Evolutionary conservation across 2,888 invertebrate genomes (phyloP).

Genomic region (Steinernema hermaphroditum): DNA sequence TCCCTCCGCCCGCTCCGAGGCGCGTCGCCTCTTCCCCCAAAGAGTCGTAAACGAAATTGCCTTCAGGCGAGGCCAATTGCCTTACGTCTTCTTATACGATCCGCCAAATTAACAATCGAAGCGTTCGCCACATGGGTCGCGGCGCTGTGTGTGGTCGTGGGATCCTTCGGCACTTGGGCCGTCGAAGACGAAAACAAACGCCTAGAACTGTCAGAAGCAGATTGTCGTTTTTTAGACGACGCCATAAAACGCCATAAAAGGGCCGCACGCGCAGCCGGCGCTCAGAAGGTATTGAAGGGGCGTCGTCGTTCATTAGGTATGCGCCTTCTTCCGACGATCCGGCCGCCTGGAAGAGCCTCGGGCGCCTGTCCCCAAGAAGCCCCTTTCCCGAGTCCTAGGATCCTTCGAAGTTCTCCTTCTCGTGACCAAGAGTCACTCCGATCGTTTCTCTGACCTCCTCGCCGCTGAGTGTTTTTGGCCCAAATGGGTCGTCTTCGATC

Average conservation of each 20-base stretch:
- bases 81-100: constrained; percentile 26
- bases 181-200: constrained; percentile 19
- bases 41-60: constrained; percentile 26
- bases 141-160: constrained; percentile 10
- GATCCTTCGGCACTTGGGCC: background rate
- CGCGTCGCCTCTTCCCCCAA: constrained; percentile 21
- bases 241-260: constrained; percentile 21
- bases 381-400: too few species aligned
- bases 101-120: constrained; percentile 20
- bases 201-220: constrained; percentile 25
- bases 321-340: constrained; percentile 16
- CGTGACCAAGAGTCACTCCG: too few species aligned
- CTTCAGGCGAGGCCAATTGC: constrained; percentile 22
- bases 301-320: constrained; percentile 28
- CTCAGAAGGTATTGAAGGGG: constrained; percentile 22
- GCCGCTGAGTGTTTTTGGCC: too few species aligned
- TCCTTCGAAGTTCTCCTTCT: too few species aligned
- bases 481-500: background rate
- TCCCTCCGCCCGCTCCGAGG: too few species aligned
- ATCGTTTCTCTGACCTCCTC: too few species aligned
- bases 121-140: constrained; percentile 22
- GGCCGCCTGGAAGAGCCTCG: too few species aligned
- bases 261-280: constrained; percentile 28
- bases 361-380: too few species aligned
- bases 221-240: constrained; percentile 26